A percentile compares a stretch with the other conserved stretches of the same genome.
These are phyloP conservation scores for Zaprionus taronus DNA, from an alignment of 1,140 invertebrate species.

Conservation along the genomic window DNA sequence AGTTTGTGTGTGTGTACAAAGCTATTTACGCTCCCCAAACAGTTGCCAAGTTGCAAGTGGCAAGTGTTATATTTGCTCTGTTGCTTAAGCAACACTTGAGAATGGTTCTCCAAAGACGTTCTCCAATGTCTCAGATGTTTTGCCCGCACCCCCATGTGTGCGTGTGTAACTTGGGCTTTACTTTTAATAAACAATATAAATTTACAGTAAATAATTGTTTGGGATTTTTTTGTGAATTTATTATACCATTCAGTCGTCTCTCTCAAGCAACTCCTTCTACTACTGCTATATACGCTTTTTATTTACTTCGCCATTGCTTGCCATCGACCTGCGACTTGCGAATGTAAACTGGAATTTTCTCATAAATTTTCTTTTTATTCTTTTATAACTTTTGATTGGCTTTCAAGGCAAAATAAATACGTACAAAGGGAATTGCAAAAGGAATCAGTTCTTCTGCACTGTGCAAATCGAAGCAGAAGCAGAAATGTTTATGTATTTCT, in stretches of 20 bases:
- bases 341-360: constrained; percentile 13
- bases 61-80: constrained; percentile 75
- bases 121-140: background rate
- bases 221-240: constrained; percentile 65
- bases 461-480: background rate
- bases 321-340: background rate
- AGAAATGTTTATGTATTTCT: background rate
- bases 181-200: constrained; percentile 80
- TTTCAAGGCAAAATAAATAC: background rate
- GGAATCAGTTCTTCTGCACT: constrained; percentile 5
- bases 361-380: constrained; percentile 36
- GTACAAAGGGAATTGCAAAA: constrained; percentile 25
- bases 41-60: constrained; percentile 54
- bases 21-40: constrained; percentile 39
- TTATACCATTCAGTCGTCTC: constrained; percentile 21
- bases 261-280: background rate
- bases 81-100: constrained; percentile 65
- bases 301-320: background rate
- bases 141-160: background rate
- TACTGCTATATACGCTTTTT: constrained; percentile 9
- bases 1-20: constrained; percentile 16
- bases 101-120: constrained; percentile 13
- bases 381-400: constrained; percentile 41
- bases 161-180: constrained; percentile 44
- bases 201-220: constrained; percentile 79